Evolutionary conservation across 2,113 vertebrate genomes (phyloP).

Genomic region (Burhinus oedicnemus): DNA sequence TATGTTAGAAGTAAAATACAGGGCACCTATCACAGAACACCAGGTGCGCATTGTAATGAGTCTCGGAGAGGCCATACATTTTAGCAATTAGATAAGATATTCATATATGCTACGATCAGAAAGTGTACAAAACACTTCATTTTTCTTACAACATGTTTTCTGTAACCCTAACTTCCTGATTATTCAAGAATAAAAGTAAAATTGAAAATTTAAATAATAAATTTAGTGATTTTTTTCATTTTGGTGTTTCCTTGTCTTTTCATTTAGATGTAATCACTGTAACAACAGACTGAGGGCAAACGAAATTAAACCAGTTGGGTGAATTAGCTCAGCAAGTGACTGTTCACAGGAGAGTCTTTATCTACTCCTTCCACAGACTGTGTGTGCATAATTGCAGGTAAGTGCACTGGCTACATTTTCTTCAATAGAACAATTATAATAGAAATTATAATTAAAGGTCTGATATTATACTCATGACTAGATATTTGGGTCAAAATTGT

Average conservation of each 20-base stretch:
- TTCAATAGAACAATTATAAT: conserved; percentile 55
- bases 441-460: conserved; percentile 59
- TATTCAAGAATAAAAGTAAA: neutral
- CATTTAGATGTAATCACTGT: conserved; percentile 20
- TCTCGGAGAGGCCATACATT: neutral
- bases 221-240: neutral
- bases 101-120: neutral
- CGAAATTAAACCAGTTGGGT: conserved; percentile 40
- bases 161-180: neutral
- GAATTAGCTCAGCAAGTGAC: conserved; percentile 56
- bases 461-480: conserved; percentile 54
- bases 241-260: conserved; percentile 33
- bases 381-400: conserved; percentile 30
- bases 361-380: conserved; percentile 26
- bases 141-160: neutral
- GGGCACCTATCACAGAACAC: neutral
- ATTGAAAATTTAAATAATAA: neutral
- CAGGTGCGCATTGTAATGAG: neutral
- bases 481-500: conserved; percentile 62
- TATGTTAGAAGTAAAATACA: neutral
- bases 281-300: conserved; percentile 28
- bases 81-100: neutral
- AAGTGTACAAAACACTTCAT: neutral
- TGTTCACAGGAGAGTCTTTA: conserved; percentile 42
- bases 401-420: conserved; percentile 41